Evolutionary conservation across 30 jellyfish, hydroid and myxozoan genomes (phyloP), one percentile per base, ranked within the genome.

Genomic region (Hydractinia echinata): DNA sequence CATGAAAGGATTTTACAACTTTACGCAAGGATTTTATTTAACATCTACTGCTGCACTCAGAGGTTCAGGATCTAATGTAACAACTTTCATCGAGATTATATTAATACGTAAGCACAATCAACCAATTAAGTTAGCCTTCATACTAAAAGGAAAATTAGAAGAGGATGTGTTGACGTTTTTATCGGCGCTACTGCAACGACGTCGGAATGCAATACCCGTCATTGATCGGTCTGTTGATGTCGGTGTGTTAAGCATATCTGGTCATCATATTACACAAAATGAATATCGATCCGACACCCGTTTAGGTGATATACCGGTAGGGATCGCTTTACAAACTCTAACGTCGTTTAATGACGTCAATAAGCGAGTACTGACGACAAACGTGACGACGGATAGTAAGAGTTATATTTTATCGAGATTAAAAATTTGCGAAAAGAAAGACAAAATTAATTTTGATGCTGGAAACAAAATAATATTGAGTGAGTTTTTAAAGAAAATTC

Each of bases 181-280:
- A 50, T 48, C 61, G 19, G 69, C 51, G 10, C 2, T 74, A 49
- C 54, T 74, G 39, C 61, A 74, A 50, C 61, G 83, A 5, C 61
- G 66, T 19, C 13, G 66, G 20, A 10, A 54, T 16, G 66, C 51
- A 5, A 18, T 74, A 16, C 83, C 83, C 5, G 10, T 49, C 10
- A 30, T 30, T 74, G 61, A 74, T 4, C 51, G 21, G 2, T 6
- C 74, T 1, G 44, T 74, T 49, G 83, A 58, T 54, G 51, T 49
- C 66, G 83, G 83, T 20, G 8, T 74, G 51, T 74, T 74, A 55
- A 74, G 83, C 4, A 74, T 74, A 16, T 74, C 83, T 48, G 54
- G 61, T 55, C 67, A n/a, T 74, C 10, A 74, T 6, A 52, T 74
- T 13, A 10, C 7, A 20, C 61, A 53, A 5, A 15, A 54, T 55